Evolutionary conservation across 2,888 invertebrate species (phyloP), one percentile per base, ranked within the genome.

Genomic region (Mythimna impura): DNA sequence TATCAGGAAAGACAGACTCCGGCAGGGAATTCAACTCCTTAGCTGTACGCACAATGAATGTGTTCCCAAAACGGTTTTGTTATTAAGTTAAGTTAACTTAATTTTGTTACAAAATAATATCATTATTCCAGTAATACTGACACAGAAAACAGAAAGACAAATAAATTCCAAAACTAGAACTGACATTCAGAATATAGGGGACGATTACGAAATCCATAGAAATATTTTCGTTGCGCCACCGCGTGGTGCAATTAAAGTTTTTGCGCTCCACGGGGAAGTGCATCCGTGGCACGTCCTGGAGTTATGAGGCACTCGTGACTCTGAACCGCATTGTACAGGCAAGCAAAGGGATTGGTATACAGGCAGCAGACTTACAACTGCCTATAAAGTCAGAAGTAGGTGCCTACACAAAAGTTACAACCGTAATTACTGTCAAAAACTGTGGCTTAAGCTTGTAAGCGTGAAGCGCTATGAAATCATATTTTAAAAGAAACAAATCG

Each of bases 241-340:
- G 85, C 78, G 86, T 86, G 86, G 86, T 87, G 89, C 92, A 94
- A 93, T 94, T 93, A 94, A 93, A 94, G 90, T 94, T 94, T 92
- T 93, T 93, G 90, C 87, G 78, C 80, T 85, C 78, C 76, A 83
- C 80, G 78, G 78, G 85, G 82, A 88, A 91, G 90, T 90, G 89
- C 89, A 89, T 87, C 83, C 83, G 71, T 60, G 82, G 90, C 93
- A 94, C 94, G 93, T 92, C 74, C 88, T 81, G 83, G 88, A 94
- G 91, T 94, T 94, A 95, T 93, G 94, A 91, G 89, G 78, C 83
- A 88, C 86, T 91, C 95, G 94, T 95, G 94, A 93, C 93, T 88
- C 74, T 81, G 86, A 86, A 86, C 87, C 83, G 66, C 78, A 85
- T 67, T 66, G 66, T 77, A 75, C 73, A 50, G 22, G 9, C 47